A percentile compares a stretch with the other conserved stretches of the same genome.
phyloP scores from a whole-genome alignment of 2,113 vertebrate species.

The Dasyprocta punctata region DNA sequence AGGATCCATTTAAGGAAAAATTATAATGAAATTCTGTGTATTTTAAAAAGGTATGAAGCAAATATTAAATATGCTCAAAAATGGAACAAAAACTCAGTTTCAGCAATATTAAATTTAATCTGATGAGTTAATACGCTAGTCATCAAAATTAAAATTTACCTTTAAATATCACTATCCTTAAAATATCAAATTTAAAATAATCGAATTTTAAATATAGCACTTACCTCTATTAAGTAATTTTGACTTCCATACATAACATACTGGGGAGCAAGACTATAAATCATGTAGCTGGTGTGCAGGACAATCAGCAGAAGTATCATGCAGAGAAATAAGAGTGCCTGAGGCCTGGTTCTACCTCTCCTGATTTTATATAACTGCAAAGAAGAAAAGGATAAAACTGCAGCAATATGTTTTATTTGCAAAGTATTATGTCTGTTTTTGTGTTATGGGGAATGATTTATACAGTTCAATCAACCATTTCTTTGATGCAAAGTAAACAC shows the following conservation, averaged over 20 bases:
- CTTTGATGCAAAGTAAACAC: too few relatives aligned
- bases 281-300: conserved; percentile 98
- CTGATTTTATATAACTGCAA: conserved; percentile 97
- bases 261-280: conserved; percentile 98
- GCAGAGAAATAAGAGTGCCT: conserved; percentile 97
- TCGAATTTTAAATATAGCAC: conserved; percentile 50
- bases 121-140: conserved; percentile 18
- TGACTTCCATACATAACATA: conserved; percentile 99
- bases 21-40: conserved; percentile 7
- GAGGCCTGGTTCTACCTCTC: conserved; percentile 94
- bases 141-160: conserved; percentile 22
- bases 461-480: neutral
- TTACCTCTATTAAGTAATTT: conserved; percentile 95
- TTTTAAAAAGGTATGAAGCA: conserved; percentile 23
- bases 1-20: neutral
- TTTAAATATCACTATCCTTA: conserved; percentile 16
- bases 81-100: neutral
- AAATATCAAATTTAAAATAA: neutral
- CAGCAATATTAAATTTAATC: conserved; percentile 40
- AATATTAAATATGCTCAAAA: conserved; percentile 23
- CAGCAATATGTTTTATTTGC: neutral
- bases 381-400: neutral
- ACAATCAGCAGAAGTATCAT: conserved; percentile 99
- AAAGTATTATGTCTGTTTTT: neutral
- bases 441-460: neutral